A percentile compares a stretch with the other conserved stretches of the same genome.
Evolutionary conservation across 2,888 invertebrate genomes (phyloP).

Genomic region (Campopleginae sp.): DNA sequence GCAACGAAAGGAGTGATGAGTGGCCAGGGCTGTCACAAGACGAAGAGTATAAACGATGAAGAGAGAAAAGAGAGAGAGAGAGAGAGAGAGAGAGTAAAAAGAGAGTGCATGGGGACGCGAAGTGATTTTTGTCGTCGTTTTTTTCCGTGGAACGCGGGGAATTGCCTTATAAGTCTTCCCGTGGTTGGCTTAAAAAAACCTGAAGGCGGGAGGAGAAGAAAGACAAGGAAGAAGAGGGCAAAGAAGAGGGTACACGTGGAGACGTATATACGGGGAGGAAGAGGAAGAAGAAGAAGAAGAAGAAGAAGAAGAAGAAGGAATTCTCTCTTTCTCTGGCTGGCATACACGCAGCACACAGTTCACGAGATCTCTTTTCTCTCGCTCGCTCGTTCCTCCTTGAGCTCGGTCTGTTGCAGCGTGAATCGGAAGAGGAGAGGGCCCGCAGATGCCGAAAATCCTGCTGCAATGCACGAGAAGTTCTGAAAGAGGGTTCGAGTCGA

Average conservation of each 20-base stretch:
- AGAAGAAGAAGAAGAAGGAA: constrained; percentile 33
- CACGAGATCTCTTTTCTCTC: constrained; percentile 51
- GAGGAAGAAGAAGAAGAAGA: constrained; percentile 56
- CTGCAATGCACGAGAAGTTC: constrained; percentile 39
- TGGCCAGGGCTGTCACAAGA: constrained; percentile 13
- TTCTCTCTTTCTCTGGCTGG: constrained; percentile 57
- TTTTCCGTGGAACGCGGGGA: constrained; percentile 80
- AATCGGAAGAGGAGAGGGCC: constrained; percentile 37
- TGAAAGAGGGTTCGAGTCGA: constrained; percentile 47
- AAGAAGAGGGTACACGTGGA: constrained; percentile 62
- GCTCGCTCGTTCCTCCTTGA: constrained; percentile 56
- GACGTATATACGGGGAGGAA: constrained; percentile 28
- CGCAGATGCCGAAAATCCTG: constrained; percentile 57
- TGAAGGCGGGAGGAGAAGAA: constrained; percentile 53
- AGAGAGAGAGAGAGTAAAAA: constrained; percentile 34
- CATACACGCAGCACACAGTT: constrained; percentile 38
- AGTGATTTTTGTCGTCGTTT: constrained; percentile 79
- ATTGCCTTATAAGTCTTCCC: constrained; percentile 82
- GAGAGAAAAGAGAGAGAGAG: constrained; percentile 19
- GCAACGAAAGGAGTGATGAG: constrained; percentile 27
- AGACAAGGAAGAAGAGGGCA: constrained; percentile 58
- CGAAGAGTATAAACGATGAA: constrained; percentile 45
- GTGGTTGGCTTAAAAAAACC: constrained; percentile 73
- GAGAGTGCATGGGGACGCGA: constrained; percentile 48
- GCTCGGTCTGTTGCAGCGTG: constrained; percentile 31